Percentiles rank a stretch among this genome's conserved stretches.
phyloP scores from a whole-genome alignment of 1,140 invertebrate species.

The Aphelenchoides besseyi region DNA sequence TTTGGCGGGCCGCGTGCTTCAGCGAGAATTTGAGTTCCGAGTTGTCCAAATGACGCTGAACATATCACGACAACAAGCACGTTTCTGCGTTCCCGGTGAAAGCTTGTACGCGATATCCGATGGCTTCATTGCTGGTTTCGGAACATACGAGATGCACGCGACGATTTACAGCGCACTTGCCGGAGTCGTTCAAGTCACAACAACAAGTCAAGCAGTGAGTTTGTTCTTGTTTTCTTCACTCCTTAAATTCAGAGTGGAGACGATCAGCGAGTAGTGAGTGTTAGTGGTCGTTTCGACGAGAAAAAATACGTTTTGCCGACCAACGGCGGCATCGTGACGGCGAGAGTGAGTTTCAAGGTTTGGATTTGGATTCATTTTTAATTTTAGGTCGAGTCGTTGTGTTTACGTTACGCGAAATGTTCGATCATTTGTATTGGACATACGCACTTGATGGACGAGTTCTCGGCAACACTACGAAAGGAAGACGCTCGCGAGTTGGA shows the following conservation, averaged over 20 bases:
- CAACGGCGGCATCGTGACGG: slow-evolving; percentile 40
- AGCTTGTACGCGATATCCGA: slow-evolving; percentile 33
- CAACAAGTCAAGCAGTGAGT: slow-evolving; percentile 29
- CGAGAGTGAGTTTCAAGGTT: slow-evolving; percentile 25
- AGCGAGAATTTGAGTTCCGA: background rate
- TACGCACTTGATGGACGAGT: slow-evolving; percentile 40
- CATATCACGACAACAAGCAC: background rate
- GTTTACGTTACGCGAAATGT: slow-evolving; percentile 43
- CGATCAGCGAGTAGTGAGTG: slow-evolving; percentile 42
- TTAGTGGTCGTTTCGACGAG: slow-evolving; percentile 39
- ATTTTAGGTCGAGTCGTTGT: slow-evolving; percentile 39
- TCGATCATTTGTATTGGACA: slow-evolving; percentile 52
- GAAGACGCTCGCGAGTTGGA: slow-evolving; percentile 49
- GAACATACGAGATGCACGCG: slow-evolving; percentile 49
- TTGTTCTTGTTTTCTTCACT: background rate
- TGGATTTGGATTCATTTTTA: background rate
- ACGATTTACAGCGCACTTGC: slow-evolving; percentile 30
- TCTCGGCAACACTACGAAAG: slow-evolving; percentile 48
- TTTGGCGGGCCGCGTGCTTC: background rate
- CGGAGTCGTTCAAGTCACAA: slow-evolving; percentile 40
- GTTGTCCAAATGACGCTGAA: background rate
- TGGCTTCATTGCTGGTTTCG: slow-evolving; percentile 43
- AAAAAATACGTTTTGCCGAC: slow-evolving; percentile 39
- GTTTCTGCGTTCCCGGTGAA: slow-evolving; percentile 36
- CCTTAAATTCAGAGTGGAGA: slow-evolving; percentile 27